A percentile compares a stretch with the other conserved stretches of the same genome.
phyloP scores from a whole-genome alignment of 2,888 invertebrate species.

The Psococerastis gibbosa region DNA sequence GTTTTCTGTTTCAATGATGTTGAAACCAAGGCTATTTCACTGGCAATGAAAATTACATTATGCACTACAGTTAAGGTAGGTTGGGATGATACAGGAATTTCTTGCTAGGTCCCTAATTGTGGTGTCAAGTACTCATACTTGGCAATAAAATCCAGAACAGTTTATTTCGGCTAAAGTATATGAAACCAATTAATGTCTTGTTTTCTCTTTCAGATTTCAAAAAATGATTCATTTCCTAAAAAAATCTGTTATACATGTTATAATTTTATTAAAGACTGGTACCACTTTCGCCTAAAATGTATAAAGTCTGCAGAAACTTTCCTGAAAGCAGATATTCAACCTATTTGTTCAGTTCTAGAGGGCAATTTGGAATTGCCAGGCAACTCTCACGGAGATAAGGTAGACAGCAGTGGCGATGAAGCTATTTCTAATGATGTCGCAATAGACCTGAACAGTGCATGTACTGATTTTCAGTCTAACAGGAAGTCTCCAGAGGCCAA shows the following conservation, averaged over 20 bases:
- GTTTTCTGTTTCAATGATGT: conserved; percentile 3
- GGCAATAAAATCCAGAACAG: too few relatives aligned
- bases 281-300: conserved; percentile 5
- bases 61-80: conserved; percentile 4
- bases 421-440: not conserved
- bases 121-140: too few relatives aligned
- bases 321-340: not conserved
- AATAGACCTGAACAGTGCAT: too few relatives aligned
- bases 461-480: too few relatives aligned
- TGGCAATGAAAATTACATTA: not conserved
- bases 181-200: too few relatives aligned
- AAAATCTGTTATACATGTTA: not conserved
- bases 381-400: not conserved
- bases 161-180: too few relatives aligned
- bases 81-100: too few relatives aligned
- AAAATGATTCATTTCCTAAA: conserved; percentile 4
- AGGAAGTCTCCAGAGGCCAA: not conserved
- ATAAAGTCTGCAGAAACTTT: not conserved
- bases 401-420: not conserved
- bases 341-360: not conserved
- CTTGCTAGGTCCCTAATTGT: too few relatives aligned
- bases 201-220: conserved; percentile 5
- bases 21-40: conserved; percentile 1
- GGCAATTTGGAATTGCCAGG: not conserved
- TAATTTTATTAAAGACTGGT: conserved; percentile 1